A percentile compares a stretch with the other conserved stretches of the same genome.
These are phyloP conservation scores for Colistium nudipinnis DNA, from an alignment of 2,113 vertebrate species.

Conservation along the genomic window DNA sequence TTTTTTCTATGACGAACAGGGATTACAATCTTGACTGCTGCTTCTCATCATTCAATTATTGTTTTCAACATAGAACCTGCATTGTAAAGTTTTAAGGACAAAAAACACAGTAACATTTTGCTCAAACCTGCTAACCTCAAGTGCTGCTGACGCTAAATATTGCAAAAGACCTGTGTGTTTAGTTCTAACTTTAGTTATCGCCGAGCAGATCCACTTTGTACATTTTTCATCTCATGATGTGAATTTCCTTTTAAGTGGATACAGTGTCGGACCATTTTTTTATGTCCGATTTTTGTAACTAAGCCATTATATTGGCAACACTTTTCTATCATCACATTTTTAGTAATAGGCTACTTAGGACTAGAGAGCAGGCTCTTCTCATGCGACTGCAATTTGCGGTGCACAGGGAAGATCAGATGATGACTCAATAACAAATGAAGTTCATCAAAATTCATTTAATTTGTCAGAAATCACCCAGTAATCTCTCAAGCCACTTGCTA, in stretches of 20 bases:
- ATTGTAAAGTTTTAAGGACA: neutral
- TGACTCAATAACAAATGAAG: conserved; percentile 44
- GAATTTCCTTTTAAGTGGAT: neutral
- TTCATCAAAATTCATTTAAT: conserved; percentile 43
- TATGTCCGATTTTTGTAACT: neutral
- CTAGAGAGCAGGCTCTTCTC: neutral
- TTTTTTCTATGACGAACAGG: conserved; percentile 5
- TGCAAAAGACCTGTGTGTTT: neutral
- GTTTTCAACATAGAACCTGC: neutral
- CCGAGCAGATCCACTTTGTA: neutral
- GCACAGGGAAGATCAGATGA: conserved; percentile 1
- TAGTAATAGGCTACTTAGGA: neutral
- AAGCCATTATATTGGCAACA: neutral
- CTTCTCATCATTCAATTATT: neutral
- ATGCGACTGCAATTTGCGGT: neutral
- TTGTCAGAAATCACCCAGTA: conserved; percentile 45
- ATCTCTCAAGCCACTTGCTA: conserved; percentile 55
- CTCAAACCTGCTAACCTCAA: neutral
- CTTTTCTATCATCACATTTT: neutral
- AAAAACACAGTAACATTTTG: neutral
- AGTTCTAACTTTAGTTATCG: neutral
- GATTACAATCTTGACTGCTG: neutral
- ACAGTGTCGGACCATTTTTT: neutral
- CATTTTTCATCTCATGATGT: neutral
- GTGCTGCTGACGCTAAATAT: neutral